Percentiles rank a stretch among this genome's conserved stretches.
Evolutionary conservation across 2,113 vertebrate genomes (phyloP).

Genomic region (Indicator maculatus): DNA sequence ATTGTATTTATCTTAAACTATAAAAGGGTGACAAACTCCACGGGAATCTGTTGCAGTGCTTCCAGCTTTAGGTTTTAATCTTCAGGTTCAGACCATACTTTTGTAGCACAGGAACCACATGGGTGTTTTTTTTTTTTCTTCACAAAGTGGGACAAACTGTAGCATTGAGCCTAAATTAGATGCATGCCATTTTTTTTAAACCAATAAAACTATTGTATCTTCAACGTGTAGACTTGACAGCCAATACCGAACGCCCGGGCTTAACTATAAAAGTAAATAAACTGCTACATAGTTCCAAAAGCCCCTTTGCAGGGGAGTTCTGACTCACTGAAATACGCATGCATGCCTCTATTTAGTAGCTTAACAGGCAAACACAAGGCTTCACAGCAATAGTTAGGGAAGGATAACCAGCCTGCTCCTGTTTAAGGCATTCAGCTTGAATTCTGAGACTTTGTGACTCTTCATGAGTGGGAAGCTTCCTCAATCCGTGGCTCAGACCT

Average conservation of each 20-base stretch:
- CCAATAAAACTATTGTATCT: constrained; percentile 11
- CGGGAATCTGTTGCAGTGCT: constrained; percentile 67
- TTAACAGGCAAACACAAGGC: constrained; percentile 12
- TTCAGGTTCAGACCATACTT: constrained; percentile 57
- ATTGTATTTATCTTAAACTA: constrained; percentile 75
- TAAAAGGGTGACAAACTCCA: constrained; percentile 68
- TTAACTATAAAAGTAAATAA: constrained; percentile 23
- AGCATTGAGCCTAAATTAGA: constrained; percentile 62
- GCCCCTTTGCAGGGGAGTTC: background rate
- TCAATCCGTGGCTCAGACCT: background rate
- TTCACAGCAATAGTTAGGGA: constrained; percentile 19
- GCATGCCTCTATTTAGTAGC: constrained; percentile 30
- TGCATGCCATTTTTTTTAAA: constrained; percentile 47
- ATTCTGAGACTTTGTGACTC: background rate
- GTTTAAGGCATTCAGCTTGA: background rate
- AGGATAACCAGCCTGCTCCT: constrained; percentile 7
- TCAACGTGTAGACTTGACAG: constrained; percentile 45
- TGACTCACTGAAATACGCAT: background rate
- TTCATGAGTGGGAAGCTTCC: background rate
- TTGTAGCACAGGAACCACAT: constrained; percentile 65
- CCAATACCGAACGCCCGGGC: constrained; percentile 27
- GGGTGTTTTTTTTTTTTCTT: background rate
- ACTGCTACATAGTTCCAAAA: constrained; percentile 1
- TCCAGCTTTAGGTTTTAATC: constrained; percentile 68
- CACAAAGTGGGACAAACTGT: constrained; percentile 53